Evolutionary conservation across 2,888 invertebrate species (phyloP), one percentile per base, ranked within the genome.

Genomic region (Fissipunctia ypsillon): DNA sequence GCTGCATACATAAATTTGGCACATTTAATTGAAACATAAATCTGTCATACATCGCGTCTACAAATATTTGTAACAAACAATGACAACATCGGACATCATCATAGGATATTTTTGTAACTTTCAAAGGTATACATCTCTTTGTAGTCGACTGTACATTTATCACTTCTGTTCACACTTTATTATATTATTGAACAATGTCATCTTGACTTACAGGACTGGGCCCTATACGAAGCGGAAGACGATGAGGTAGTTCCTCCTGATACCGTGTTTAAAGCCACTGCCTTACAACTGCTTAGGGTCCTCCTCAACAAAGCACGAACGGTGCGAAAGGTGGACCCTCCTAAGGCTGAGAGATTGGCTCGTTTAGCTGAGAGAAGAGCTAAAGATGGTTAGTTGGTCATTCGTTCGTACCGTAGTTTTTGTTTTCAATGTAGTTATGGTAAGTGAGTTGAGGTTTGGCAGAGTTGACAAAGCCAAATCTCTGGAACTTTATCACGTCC

Each of bases 321-420:
- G 1, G 69, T 93, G 14, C 91, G 94, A 43, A 91, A 90, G 56
- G 61, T 69, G 0, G 96, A 97, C 80, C 88, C 94, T 0, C 86
- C 92, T 3, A 94, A 94, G 78, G 94, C 97, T 1, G 94, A 96
- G 75, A 91, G 95, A 78, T 88, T 96, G 10, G 93, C 96, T 3
- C 91, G 94, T 1, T 87, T 96, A 72, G 97, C 97, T 0, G 95
- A 96, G 84, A 94, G 96, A 72, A 91, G 97, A 81, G 97, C 97
- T 3, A 90, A 87, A 61, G 97, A 97, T 88, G 95, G 96, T 96
- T 82, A 86, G 76, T 73, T 2, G 45, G 9, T 50, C 7, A 31
- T 31, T 50, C 14, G 6, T n/a, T n/a, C 12, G 12, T 60, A n/a
- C 3, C n/a, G 9, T 43, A 19, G 28, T 12, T 38, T 12, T n/a